Percentiles rank a stretch among this genome's conserved stretches.
These are phyloP conservation scores for Malacoctenus gilli DNA, from an alignment of 2,797 vertebrate species.

Conservation along the genomic window DNA sequence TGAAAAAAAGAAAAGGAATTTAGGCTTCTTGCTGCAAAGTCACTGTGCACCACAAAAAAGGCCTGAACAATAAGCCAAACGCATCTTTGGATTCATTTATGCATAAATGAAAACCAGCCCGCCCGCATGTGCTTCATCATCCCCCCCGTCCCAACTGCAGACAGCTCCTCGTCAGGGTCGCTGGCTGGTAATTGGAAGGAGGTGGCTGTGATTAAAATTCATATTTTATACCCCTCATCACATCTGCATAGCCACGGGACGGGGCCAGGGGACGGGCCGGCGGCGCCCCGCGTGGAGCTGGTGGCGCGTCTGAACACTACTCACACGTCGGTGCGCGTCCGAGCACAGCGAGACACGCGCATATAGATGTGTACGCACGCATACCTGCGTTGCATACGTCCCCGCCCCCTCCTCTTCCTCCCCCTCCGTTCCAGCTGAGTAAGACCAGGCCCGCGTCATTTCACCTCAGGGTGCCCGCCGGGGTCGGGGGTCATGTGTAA, in stretches of 20 bases:
- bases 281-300: slow-evolving; percentile 20
- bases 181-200: slow-evolving; percentile 79
- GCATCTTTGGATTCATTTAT: background rate
- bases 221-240: slow-evolving; percentile 67
- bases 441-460: slow-evolving; percentile 82
- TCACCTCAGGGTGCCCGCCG: slow-evolving; percentile 83
- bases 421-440: slow-evolving; percentile 80
- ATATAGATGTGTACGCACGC: slow-evolving; percentile 29
- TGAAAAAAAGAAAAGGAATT: background rate
- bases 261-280: slow-evolving; percentile 75
- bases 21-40: background rate
- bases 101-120: slow-evolving; percentile 3
- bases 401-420: slow-evolving; percentile 33
- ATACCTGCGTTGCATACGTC: slow-evolving; percentile 3
- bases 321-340: slow-evolving; percentile 23
- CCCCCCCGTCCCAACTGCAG: slow-evolving; percentile 62
- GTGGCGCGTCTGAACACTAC: slow-evolving; percentile 26
- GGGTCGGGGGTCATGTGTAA: slow-evolving; percentile 86
- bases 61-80: background rate
- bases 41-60: background rate
- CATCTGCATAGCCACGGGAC: slow-evolving; percentile 80
- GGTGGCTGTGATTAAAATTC: slow-evolving; percentile 74
- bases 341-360: slow-evolving; percentile 32
- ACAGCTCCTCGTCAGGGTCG: slow-evolving; percentile 73
- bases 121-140: slow-evolving; percentile 28